Evolutionary conservation across 2,113 vertebrate species (phyloP).

Genomic region (Ibidorhyncha struthersii): DNA sequence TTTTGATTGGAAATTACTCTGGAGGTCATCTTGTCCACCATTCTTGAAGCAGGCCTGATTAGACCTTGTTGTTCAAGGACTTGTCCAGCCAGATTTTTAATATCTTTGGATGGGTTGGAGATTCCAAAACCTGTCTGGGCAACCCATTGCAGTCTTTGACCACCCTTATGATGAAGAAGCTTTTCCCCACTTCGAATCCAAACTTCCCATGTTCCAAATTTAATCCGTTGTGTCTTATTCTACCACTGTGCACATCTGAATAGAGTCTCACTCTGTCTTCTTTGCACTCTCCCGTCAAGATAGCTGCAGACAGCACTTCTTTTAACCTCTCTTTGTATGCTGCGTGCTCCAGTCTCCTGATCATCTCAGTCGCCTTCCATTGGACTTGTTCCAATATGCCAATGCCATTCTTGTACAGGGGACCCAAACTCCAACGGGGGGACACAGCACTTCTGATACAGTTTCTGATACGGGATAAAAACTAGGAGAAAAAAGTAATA

Average conservation of each 20-base stretch:
- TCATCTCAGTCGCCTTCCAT: background rate
- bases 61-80: background rate
- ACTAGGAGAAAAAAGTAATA: background rate
- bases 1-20: background rate
- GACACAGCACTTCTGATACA: background rate
- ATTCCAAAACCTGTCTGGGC: background rate
- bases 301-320: background rate
- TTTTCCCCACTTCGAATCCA: background rate
- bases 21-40: background rate
- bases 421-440: background rate
- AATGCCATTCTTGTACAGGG: background rate
- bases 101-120: background rate
- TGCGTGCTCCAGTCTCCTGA: background rate
- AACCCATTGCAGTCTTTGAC: background rate
- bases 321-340: background rate
- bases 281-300: background rate
- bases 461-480: background rate
- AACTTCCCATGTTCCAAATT: background rate
- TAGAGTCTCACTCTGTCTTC: background rate
- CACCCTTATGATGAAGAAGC: background rate
- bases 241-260: background rate
- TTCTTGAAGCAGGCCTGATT: background rate
- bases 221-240: fast-evolving
- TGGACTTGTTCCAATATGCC: background rate
- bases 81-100: background rate